Base-by-base conservation (phyloP, 2,113 vertebrate species). In the Nestor notabilis region DNA sequence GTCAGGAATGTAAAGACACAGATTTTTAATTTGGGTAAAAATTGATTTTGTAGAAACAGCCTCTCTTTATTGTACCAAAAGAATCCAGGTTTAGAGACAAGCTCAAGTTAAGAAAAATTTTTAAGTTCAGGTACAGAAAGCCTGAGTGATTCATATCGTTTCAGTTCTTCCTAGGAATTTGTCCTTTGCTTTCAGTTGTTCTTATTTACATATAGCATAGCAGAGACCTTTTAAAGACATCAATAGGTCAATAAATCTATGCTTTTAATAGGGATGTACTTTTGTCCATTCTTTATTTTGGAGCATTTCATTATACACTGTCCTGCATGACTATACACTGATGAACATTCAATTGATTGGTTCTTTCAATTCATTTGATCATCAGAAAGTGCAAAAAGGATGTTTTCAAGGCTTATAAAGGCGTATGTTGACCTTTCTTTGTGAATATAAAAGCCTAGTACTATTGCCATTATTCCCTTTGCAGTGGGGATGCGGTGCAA, bases 241-340 rank as follows among this genome's bases (percentile, higher is more conserved):
- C 82, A 0, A 96, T 98, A 90, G 83, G 68, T 97, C 97, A 97
- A 98, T 98, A 98, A 97, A 98, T 98, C 96, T 65, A 98, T 97
- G 80, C 64, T 91, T 96, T 97, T 98, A 97, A 97, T 96, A 92
- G 87, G 93, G 86, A 95, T 65, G 89, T 97, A 95, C 96, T 97
- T 97, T 96, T 96, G 80, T 77, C 83, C 50, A 88, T 87, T 94
- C 93, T 97, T 96, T 97, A 91, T 96, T 84, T 83, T 87, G 85
- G 74, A 95, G 20, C 4, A 7, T 96, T 97, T 95, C 88, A 85
- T 96, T 98, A 93, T 87, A 92, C 89, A 81, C 56, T 89, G 31
- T 89, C 90, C 78, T 96, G 89, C 55, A 47, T 95, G 61, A 87
- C 93, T 97, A 87, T 96, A 97, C 93, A 90, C 90, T 66, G 35